phyloP scores from a whole-genome alignment of 2,113 vertebrate genomes.

The Antigone vipio region DNA sequence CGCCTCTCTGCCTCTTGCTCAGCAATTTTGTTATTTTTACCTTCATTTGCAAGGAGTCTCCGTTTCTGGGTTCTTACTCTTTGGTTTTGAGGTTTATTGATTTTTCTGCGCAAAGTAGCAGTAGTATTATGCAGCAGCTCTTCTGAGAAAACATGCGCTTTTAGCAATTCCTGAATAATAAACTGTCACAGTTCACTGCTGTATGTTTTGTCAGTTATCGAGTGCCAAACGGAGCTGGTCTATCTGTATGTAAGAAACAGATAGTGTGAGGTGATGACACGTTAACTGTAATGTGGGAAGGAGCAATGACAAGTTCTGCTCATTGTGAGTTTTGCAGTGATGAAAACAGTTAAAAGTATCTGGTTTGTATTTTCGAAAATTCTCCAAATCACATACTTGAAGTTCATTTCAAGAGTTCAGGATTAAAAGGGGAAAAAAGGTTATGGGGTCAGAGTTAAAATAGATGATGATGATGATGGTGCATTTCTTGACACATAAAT shows the following conservation, averaged over 20 bases:
- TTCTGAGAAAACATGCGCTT: not conserved
- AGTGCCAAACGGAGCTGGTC: not conserved
- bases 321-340: rapidly evolving
- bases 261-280: not conserved
- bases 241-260: not conserved
- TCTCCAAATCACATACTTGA: not conserved
- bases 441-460: not conserved
- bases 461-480: not conserved
- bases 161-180: not conserved
- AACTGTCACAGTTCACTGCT: not conserved
- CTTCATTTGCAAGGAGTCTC: not conserved
- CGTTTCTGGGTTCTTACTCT: not conserved
- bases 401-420: not conserved
- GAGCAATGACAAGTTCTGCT: not conserved
- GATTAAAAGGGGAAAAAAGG: not conserved
- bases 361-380: not conserved
- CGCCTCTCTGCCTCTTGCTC: not conserved
- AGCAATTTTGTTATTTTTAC: not conserved
- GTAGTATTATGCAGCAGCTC: not conserved
- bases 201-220: not conserved
- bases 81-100: not conserved
- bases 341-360: not conserved
- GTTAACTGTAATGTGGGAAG: not conserved
- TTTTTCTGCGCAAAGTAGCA: not conserved
- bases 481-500: not conserved